phyloP scores from a whole-genome alignment of 2,888 invertebrate genomes.

The Andrena bicolor region DNA sequence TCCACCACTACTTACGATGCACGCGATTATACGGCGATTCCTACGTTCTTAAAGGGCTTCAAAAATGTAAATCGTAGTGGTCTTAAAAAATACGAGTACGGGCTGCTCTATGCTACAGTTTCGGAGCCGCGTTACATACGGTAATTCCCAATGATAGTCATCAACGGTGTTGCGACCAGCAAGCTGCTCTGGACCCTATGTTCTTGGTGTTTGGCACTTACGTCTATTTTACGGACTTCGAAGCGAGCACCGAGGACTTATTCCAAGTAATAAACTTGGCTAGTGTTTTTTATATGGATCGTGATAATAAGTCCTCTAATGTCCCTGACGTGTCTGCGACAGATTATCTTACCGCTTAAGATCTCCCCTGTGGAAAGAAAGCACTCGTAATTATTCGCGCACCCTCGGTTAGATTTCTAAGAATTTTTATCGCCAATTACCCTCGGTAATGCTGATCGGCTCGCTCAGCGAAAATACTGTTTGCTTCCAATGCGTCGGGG shows the following conservation, averaged over 20 bases:
- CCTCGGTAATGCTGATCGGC: conserved; percentile 90
- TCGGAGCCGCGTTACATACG: conserved; percentile 11
- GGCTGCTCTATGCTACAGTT: conserved; percentile 13
- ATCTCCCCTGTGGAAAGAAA: conserved; percentile 85
- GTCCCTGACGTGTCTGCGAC: conserved; percentile 91
- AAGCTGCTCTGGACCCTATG: conserved; percentile 67
- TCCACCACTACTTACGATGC: no score
- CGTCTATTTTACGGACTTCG: conserved; percentile 57
- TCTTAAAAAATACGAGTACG: conserved; percentile 36
- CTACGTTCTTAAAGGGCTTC: conserved; percentile 18
- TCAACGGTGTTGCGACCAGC: conserved; percentile 42
- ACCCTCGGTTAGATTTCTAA: neutral
- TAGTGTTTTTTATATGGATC: conserved; percentile 86
- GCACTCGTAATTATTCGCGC: neutral
- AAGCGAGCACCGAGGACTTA: conserved; percentile 66
- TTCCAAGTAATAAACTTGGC: conserved; percentile 82
- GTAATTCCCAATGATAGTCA: conserved; percentile 46
- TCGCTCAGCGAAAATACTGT: conserved; percentile 94
- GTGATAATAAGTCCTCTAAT: conserved; percentile 90
- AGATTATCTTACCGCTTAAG: conserved; percentile 90
- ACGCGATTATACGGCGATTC: conserved; percentile 9
- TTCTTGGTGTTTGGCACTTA: conserved; percentile 66
- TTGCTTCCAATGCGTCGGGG: conserved; percentile 97
- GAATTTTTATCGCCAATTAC: conserved; percentile 79
- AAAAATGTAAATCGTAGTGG: conserved; percentile 26